phyloP scores from a whole-genome alignment of 2,888 invertebrate genomes.

The Agonopterix alstromeriana region DNA sequence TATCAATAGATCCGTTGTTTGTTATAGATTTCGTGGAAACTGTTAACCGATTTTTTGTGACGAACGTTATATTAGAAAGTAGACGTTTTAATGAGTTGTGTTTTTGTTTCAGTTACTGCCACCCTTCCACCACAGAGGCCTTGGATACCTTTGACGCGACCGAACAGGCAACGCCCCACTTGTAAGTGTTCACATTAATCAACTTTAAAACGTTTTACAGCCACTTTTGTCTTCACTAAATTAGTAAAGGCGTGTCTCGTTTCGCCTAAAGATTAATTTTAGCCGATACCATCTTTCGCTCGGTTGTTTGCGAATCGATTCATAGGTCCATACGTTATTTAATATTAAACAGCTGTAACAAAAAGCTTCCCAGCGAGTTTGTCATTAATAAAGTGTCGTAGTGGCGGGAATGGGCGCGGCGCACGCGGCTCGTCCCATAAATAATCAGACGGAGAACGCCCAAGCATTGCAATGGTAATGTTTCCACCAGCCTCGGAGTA shows the following conservation, averaged over 20 bases:
- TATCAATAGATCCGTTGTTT: constrained; percentile 16
- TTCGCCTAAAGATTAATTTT: constrained; percentile 5
- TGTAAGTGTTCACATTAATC: constrained; percentile 82
- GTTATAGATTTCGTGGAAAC: constrained; percentile 7
- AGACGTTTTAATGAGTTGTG: constrained; percentile 1
- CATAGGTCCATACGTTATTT: constrained; percentile 12
- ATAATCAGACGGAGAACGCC: constrained; percentile 27
- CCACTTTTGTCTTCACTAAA: neutral
- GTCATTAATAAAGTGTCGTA: constrained; percentile 60
- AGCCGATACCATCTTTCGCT: constrained; percentile 8
- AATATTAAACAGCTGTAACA: constrained; percentile 31
- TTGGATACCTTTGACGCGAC: constrained; percentile 95
- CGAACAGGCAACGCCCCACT: constrained; percentile 91
- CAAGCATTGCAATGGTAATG: constrained; percentile 29
- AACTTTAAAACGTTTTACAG: neutral
- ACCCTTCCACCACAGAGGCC: constrained; percentile 94
- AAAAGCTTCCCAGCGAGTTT: constrained; percentile 41
- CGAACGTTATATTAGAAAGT: neutral
- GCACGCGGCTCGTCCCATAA: constrained; percentile 50
- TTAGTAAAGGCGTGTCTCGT: constrained; percentile 4
- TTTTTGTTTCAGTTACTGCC: constrained; percentile 88
- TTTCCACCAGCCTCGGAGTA: constrained; percentile 15
- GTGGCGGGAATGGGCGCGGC: constrained; percentile 53
- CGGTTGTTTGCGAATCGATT: constrained; percentile 16
- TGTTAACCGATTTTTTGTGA: neutral